Evolutionary conservation across 2,113 vertebrate species (phyloP), one percentile per base, ranked within the genome.

Genomic region (Sturnira hondurensis): DNA sequence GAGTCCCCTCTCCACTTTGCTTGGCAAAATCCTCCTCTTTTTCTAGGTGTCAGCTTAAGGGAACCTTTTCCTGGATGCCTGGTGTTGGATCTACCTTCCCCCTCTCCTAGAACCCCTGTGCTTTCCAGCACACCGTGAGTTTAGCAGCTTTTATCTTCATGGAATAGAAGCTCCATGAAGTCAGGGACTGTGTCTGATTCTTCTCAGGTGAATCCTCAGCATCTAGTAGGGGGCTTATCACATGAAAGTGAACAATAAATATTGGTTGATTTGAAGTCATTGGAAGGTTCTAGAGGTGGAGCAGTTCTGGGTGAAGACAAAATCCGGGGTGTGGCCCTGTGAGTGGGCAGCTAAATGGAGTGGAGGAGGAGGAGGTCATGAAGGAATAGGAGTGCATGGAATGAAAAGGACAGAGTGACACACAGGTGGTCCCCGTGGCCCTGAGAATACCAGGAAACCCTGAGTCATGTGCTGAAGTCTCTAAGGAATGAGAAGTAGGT

Each of bases 1-100:
- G n/a, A 74, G 5, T 19, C 22, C 56, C 16, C 13, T 38, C 6
- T 2, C 8, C 15, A 15, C 71, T 63, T 78, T 41, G 43, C 71
- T 94, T 77, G 86, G 65, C 26, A 91, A 70, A 93, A 83, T 17
- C 52, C 24, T 96, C 52, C 16, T 47, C 63, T 81, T 85, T 85
- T 56, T 95, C 33, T 61, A n/a, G 41, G 11, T 81, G 15, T 84
- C 82, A 68, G 31, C 33, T 19, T 68, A 11, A 45, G 56, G 87
- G 77, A 86, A 5, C 1, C 11, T 67, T 86, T 84, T 71, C 36
- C 93, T 36, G 61, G 61, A 33, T 71, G 50, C 33, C 65, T 47
- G 47, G 41, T 38, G 2, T 58, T n/a, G 67, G 45, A 2, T 15
- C 6, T 15, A 19, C 38, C 31, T 28, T 24, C 47, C 7, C 5